phyloP scores from a whole-genome alignment of 2,113 vertebrate species.

The Caretta caretta region DNA sequence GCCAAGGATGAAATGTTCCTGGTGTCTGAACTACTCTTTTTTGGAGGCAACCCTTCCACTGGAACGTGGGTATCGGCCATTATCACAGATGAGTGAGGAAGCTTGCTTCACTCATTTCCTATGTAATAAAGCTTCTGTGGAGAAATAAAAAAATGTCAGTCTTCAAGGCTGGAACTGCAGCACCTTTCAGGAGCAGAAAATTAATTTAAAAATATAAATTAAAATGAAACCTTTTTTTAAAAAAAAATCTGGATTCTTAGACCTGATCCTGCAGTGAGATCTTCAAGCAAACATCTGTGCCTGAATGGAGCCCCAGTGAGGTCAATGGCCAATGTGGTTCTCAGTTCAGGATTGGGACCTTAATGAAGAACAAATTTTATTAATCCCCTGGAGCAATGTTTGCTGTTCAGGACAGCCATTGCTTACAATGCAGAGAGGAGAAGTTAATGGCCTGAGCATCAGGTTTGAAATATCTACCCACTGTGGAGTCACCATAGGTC shows the following conservation, averaged over 20 bases:
- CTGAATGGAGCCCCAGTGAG: rapidly evolving
- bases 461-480: background rate
- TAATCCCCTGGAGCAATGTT: background rate
- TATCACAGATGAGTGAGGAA: background rate
- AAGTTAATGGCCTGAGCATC: background rate
- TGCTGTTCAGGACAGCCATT: background rate
- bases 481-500: background rate
- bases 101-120: background rate
- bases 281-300: background rate
- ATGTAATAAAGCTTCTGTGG: background rate
- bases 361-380: background rate
- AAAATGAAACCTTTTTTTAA: background rate
- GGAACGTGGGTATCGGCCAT: rapidly evolving
- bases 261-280: background rate
- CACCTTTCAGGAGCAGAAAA: conserved; percentile 11
- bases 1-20: background rate
- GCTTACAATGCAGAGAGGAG: background rate
- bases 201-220: conserved; percentile 28
- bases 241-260: no score
- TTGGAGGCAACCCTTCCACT: rapidly evolving
- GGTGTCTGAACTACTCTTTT: background rate
- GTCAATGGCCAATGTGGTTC: background rate
- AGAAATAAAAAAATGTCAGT: background rate
- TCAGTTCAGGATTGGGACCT: background rate
- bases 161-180: background rate